phyloP scores from a whole-genome alignment of 2,888 invertebrate species.

The Rhagium mordax region DNA sequence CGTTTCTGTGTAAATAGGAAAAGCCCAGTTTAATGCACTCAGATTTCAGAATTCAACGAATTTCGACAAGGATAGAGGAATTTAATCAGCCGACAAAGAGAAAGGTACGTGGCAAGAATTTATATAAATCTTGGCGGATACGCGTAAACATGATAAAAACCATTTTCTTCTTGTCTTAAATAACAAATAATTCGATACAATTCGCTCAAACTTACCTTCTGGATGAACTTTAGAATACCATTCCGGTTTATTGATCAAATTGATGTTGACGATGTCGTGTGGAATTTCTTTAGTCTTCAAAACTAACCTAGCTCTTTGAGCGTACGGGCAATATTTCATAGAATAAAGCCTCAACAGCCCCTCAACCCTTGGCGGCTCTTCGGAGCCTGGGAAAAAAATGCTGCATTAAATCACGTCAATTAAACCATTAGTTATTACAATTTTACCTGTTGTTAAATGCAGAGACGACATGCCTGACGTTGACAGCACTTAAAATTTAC shows the following conservation, averaged over 20 bases:
- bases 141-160: background rate
- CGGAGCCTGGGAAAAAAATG: constrained; percentile 74
- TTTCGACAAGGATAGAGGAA: too few relatives aligned
- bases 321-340: constrained; percentile 90
- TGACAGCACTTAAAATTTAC: too few relatives aligned
- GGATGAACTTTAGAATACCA: constrained; percentile 82
- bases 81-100: background rate
- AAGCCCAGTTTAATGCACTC: too few relatives aligned
- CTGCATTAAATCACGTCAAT: background rate
- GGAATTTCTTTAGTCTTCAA: constrained; percentile 84
- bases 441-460: constrained; percentile 7
- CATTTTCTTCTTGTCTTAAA: background rate
- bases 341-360: constrained; percentile 83
- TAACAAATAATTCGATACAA: background rate
- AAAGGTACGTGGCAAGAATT: too few relatives aligned
- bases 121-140: too few relatives aligned
- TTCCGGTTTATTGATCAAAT: constrained; percentile 85
- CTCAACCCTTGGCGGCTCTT: constrained; percentile 74
- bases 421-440: background rate
- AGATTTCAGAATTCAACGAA: too few relatives aligned
- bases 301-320: constrained; percentile 82
- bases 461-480: background rate
- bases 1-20: too few relatives aligned
- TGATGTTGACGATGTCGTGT: constrained; percentile 83
- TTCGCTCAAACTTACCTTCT: constrained; percentile 68